Percentiles rank a stretch among this genome's conserved stretches.
phyloP scores from a whole-genome alignment of 2,888 invertebrate genomes.

The Rugalucina vietnamica region DNA sequence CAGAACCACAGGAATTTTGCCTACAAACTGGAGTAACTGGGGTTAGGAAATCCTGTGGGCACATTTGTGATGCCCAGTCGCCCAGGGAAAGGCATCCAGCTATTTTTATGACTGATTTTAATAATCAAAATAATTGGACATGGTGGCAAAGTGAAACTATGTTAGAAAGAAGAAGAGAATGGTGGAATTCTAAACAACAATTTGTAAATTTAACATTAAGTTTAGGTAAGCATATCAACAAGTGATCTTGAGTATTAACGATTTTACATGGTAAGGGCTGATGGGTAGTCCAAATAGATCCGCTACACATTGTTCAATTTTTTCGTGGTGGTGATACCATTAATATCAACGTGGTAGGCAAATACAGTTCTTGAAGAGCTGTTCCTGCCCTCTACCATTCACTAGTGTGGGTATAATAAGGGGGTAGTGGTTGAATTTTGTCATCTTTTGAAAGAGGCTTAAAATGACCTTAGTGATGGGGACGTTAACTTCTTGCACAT shows the following conservation, averaged over 20 bases:
- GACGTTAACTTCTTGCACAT: too few species aligned
- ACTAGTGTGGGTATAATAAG: too few species aligned
- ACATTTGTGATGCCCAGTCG: constrained; percentile 87
- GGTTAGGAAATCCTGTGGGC: constrained; percentile 87
- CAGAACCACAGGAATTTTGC: constrained; percentile 89
- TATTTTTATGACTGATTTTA: constrained; percentile 94
- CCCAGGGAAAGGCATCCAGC: constrained; percentile 88
- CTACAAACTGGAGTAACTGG: constrained; percentile 92
- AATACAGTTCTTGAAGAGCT: too few species aligned
- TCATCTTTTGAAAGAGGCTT: too few species aligned
- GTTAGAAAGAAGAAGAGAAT: constrained; percentile 95
- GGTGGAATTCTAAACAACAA: constrained; percentile 86
- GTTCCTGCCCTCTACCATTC: too few species aligned
- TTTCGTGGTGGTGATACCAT: too few species aligned
- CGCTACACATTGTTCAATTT: too few species aligned
- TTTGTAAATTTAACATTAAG: constrained; percentile 94
- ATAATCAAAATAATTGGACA: constrained; percentile 87
- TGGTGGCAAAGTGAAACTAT: constrained; percentile 91
- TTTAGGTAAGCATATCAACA: constrained; percentile 88
- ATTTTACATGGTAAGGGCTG: not conserved
- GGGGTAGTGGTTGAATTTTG: too few species aligned
- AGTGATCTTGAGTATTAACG: not conserved
- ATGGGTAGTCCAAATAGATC: too few species aligned
- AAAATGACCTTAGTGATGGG: too few species aligned
- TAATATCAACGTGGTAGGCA: too few species aligned